These are phyloP conservation scores for Cyphomyrus discorhynchus DNA, from an alignment of 2,113 vertebrate genomes.

Conservation along the genomic window DNA sequence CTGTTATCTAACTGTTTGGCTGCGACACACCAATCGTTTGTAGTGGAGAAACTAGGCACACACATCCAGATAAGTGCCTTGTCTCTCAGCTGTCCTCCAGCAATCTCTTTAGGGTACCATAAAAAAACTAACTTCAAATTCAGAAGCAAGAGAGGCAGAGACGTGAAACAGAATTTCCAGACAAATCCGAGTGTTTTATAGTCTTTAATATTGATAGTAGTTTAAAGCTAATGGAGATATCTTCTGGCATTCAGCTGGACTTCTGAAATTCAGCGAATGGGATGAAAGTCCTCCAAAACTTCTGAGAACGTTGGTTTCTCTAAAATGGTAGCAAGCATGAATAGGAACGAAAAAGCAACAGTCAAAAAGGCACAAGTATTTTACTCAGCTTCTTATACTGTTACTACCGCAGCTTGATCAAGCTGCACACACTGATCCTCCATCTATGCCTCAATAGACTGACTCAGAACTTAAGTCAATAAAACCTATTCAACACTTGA, in stretches of 20 bases:
- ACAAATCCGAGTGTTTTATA: background rate
- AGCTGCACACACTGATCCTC: background rate
- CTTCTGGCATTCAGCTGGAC: background rate
- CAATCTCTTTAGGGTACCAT: background rate
- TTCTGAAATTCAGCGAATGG: slow-evolving; percentile 65
- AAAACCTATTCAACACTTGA: background rate
- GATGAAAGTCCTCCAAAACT: slow-evolving; percentile 70
- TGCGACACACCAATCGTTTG: background rate
- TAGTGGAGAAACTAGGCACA: background rate
- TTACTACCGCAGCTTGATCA: background rate
- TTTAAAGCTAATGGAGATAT: background rate
- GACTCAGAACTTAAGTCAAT: background rate
- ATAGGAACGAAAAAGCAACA: background rate
- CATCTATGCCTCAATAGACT: background rate
- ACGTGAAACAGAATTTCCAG: background rate
- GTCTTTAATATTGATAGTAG: background rate
- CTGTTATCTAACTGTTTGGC: background rate
- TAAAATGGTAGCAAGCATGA: slow-evolving; percentile 41
- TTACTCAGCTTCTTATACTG: background rate
- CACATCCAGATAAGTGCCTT: background rate
- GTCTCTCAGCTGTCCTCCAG: background rate
- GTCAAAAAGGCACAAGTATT: background rate
- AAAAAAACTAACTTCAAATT: background rate
- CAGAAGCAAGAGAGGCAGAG: background rate
- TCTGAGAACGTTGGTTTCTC: slow-evolving; percentile 71